Evolutionary conservation across 2,113 vertebrate genomes (phyloP), one percentile per base, ranked within the genome.

Genomic region (Petrocephalus microphthalmus): DNA sequence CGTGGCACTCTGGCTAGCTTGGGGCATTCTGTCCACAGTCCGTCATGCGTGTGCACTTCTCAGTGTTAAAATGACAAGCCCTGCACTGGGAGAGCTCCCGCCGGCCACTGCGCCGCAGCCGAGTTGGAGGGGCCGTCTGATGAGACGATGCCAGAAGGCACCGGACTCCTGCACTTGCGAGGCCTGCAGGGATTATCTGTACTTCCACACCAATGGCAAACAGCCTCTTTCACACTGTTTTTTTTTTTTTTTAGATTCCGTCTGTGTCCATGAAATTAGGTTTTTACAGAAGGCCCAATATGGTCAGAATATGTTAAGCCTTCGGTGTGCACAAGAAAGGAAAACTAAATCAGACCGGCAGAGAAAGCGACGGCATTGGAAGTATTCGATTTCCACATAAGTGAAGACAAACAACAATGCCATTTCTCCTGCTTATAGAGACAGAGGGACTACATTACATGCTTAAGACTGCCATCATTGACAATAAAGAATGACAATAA

Each of bases 1-100:
- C 95, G 95, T 91, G 93, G 94, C 87, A 93, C 94, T 92, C 94
- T 93, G 92, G 92, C 91, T 92, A 96, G 96, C 97, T 97, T 89
- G 91, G 96, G 97, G 97, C 97, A 89, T 92, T 94, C 93, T 95
- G 96, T 96, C 97, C 94, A 94, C 95, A 95, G 92, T 96, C 96
- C 96, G 96, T 97, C 97, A 98, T 95, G 97, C 96, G 94, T 97
- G 96, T 97, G 97, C 97, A 97, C 96, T 96, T 95, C 95, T 96
- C 96, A 95, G 96, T 94, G 96, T 95, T 96, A 94, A 95, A 96
- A 93, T 97, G 97, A 98, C 97, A 98, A 93, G 96, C 95, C 93
- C 94, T 96, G 92, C 94, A 94, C 96, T 96, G 96, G 95, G 92
- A 96, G 95, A 93, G 84, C 94, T 96, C 96, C 97, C 94, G 95